Evolutionary conservation across 1,140 invertebrate species (phyloP).

Genomic region (Calosoma granatense): DNA sequence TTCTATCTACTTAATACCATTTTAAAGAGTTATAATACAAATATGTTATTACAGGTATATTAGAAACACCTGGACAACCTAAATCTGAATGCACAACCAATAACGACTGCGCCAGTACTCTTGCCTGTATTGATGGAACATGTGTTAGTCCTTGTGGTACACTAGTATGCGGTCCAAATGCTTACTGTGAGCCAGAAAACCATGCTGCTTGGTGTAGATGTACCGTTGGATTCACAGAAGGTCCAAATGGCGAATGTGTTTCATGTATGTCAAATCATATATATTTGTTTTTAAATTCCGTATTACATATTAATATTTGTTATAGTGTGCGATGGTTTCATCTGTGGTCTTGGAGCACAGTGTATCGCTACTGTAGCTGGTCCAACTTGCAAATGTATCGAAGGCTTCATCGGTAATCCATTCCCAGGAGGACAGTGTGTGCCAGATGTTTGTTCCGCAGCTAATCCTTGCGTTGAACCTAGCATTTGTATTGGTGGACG

Average conservation of each 20-base stretch:
- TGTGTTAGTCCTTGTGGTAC: constrained; percentile 73
- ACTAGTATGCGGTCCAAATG: constrained; percentile 70
- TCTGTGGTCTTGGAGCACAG: constrained; percentile 71
- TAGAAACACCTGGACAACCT: constrained; percentile 21
- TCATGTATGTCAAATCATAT: constrained; percentile 43
- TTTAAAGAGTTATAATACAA: constrained; percentile 26
- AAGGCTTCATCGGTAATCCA: constrained; percentile 78
- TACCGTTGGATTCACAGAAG: constrained; percentile 67
- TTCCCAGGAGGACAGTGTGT: constrained; percentile 78
- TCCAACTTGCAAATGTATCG: constrained; percentile 77
- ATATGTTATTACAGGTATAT: constrained; percentile 21
- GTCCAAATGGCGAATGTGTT: constrained; percentile 64
- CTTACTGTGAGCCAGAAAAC: constrained; percentile 77
- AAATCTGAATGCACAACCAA: constrained; percentile 57
- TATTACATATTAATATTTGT: constrained; percentile 16
- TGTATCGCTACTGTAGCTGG: constrained; percentile 78
- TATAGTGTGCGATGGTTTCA: constrained; percentile 65
- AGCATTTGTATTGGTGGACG: constrained; percentile 73
- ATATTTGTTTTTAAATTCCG: constrained; percentile 15
- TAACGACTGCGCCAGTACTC: constrained; percentile 66
- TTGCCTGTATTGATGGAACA: constrained; percentile 63
- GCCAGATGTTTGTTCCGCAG: constrained; percentile 67
- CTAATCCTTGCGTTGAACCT: constrained; percentile 63
- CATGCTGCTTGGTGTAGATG: constrained; percentile 84
- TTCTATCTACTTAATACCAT: constrained; percentile 25